phyloP scores from a whole-genome alignment of 1,140 invertebrate genomes.

The Matsumurasca onukii region DNA sequence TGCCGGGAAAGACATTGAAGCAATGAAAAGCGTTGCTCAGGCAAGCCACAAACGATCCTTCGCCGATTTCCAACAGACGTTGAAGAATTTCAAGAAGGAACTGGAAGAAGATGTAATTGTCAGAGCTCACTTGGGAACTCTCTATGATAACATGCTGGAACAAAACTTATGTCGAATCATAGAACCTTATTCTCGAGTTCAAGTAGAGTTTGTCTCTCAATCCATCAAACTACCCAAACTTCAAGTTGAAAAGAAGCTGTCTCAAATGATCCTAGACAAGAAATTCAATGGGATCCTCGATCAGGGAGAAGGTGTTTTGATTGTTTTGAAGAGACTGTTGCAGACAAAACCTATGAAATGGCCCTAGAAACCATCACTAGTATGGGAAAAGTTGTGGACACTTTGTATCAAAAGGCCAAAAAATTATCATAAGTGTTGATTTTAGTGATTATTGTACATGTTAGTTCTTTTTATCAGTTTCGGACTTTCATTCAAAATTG shows the following conservation, averaged over 20 bases:
- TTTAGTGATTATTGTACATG: background rate
- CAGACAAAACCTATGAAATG: constrained; percentile 96
- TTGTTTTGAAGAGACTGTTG: constrained; percentile 93
- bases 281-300: constrained; percentile 97
- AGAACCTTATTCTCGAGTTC: constrained; percentile 96
- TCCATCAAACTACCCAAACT: constrained; percentile 86
- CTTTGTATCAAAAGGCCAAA: constrained; percentile 97
- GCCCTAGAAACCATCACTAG: constrained; percentile 96
- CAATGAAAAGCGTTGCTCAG: constrained; percentile 95
- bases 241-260: constrained; percentile 97
- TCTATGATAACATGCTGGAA: constrained; percentile 98
- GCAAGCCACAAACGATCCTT: constrained; percentile 95
- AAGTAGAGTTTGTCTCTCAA: constrained; percentile 75
- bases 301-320: constrained; percentile 95
- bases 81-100: constrained; percentile 85
- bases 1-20: constrained; percentile 92
- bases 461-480: constrained; percentile 14
- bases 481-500: constrained; percentile 5
- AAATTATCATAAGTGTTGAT: constrained; percentile 78
- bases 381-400: constrained; percentile 99
- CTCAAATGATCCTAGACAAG: constrained; percentile 99
- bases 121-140: constrained; percentile 89
- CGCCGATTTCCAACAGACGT: constrained; percentile 89
- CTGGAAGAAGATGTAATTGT: constrained; percentile 96
- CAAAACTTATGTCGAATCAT: constrained; percentile 99